phyloP scores from a whole-genome alignment of 2,797 vertebrate species.

The Acanthurus lineatus region DNA sequence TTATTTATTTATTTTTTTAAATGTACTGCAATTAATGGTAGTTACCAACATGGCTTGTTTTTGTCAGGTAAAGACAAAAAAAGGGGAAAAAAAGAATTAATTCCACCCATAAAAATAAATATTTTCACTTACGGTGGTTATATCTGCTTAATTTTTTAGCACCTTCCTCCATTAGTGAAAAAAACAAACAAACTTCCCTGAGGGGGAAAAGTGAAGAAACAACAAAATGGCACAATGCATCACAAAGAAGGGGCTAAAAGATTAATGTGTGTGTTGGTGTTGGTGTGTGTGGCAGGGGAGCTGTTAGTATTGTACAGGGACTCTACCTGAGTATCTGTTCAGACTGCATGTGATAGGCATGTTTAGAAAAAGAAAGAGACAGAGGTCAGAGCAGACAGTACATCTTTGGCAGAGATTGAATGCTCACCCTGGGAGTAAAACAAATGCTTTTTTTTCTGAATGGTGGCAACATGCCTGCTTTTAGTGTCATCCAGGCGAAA shows the following conservation, averaged over 20 bases:
- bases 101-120: constrained; percentile 25
- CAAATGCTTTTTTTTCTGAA: constrained; percentile 79
- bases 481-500: constrained; percentile 79
- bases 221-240: constrained; percentile 58
- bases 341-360: constrained; percentile 67
- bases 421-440: constrained; percentile 81
- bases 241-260: constrained; percentile 69
- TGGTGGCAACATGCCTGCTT: constrained; percentile 81
- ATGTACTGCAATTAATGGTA: constrained; percentile 33
- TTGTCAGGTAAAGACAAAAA: neutral
- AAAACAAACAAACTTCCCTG: constrained; percentile 21
- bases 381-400: constrained; percentile 70
- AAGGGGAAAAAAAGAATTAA: neutral
- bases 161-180: constrained; percentile 29
- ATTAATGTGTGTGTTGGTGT: constrained; percentile 70
- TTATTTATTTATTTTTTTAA: constrained; percentile 1
- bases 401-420: constrained; percentile 79
- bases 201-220: constrained; percentile 53
- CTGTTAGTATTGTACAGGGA: constrained; percentile 75
- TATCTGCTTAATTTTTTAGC: constrained; percentile 45
- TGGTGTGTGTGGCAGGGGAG: constrained; percentile 68
- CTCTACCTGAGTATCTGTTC: constrained; percentile 77
- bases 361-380: constrained; percentile 65
- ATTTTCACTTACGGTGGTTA: constrained; percentile 26
- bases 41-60: constrained; percentile 10